Evolutionary conservation across 2,888 invertebrate species (phyloP).

Genomic region (Eristalinus aeneus): DNA sequence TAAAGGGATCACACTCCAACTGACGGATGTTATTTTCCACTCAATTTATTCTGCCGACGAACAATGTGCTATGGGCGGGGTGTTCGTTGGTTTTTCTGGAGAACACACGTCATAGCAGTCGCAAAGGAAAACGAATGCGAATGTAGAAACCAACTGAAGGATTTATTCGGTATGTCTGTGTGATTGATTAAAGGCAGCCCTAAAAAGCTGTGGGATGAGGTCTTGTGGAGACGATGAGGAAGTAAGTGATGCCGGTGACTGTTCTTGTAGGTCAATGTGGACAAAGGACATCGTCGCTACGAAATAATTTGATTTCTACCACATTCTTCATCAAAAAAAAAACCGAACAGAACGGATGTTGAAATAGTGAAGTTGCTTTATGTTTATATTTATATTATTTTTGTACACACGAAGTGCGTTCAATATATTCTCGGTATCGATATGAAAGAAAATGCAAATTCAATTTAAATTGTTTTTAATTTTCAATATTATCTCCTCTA

Average conservation of each 20-base stretch:
- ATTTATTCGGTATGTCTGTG: neutral
- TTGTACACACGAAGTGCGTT: too few relatives aligned
- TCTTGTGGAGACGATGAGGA: neutral
- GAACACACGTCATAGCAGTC: constrained; percentile 12
- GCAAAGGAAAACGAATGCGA: neutral
- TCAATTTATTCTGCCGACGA: constrained; percentile 1
- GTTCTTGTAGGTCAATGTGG: too few relatives aligned
- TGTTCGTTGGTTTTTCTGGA: neutral
- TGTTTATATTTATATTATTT: too few relatives aligned
- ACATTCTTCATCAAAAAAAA: too few relatives aligned
- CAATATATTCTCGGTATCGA: too few relatives aligned
- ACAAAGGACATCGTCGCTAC: too few relatives aligned
- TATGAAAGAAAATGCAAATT: too few relatives aligned
- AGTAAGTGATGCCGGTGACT: neutral
- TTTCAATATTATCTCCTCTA: too few relatives aligned
- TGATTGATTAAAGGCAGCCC: neutral
- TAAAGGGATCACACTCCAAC: constrained; percentile 17
- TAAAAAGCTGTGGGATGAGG: neutral
- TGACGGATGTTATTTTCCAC: constrained; percentile 29
- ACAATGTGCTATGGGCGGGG: neutral
- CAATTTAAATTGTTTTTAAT: too few relatives aligned
- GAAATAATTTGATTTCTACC: too few relatives aligned
- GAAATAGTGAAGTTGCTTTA: too few relatives aligned
- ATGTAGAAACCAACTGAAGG: neutral
- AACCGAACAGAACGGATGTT: too few relatives aligned